A percentile compares a stretch with the other conserved stretches of the same genome.
phyloP scores from a whole-genome alignment of 1,140 invertebrate species.

The Yoshiicerus persimilis region DNA sequence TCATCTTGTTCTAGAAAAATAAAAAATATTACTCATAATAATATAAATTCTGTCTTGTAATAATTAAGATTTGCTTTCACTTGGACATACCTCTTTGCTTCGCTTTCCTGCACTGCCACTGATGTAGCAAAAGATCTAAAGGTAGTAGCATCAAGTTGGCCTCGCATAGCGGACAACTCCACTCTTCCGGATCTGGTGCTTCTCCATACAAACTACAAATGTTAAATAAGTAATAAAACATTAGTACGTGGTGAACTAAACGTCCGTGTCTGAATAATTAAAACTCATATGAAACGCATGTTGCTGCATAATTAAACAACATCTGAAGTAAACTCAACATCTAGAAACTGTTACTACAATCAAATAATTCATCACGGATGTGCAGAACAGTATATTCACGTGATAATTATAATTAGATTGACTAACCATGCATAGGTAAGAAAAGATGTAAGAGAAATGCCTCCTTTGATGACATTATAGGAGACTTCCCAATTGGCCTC shows the following conservation, averaged over 20 bases:
- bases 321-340: too few relatives aligned
- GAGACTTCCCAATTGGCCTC: conserved; percentile 62
- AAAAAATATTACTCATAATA: neutral
- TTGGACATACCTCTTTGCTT: conserved; percentile 24
- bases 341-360: too few relatives aligned
- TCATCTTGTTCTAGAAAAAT: conserved; percentile 49
- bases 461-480: conserved; percentile 74
- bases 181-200: conserved; percentile 41
- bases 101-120: conserved; percentile 26
- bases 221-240: too few relatives aligned
- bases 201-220: conserved; percentile 44
- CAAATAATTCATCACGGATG: too few relatives aligned
- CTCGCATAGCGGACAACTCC: conserved; percentile 41
- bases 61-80: neutral
- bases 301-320: too few relatives aligned
- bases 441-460: conserved; percentile 75
- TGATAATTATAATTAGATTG: neutral
- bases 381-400: too few relatives aligned
- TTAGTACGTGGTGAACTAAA: too few relatives aligned
- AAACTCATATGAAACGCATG: neutral
- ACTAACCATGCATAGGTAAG: conserved; percentile 82
- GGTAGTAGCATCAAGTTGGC: conserved; percentile 12
- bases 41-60: neutral
- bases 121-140: conserved; percentile 43
- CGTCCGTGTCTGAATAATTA: too few relatives aligned